Base-by-base conservation (phyloP, 2,888 invertebrate species). In the Perizoma affinitatum region DNA sequence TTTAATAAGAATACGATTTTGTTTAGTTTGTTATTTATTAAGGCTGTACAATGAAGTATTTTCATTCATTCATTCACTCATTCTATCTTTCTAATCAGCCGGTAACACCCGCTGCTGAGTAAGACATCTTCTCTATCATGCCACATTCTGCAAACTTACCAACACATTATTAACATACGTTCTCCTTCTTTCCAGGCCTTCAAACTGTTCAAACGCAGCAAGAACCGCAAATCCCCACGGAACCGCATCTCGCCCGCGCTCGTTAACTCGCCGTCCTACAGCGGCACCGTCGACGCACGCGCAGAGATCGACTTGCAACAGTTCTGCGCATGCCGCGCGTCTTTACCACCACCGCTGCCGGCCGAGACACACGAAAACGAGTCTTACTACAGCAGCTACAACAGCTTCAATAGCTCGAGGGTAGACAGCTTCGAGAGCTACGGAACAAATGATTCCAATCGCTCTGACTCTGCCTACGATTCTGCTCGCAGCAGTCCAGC, bases 391-490 rank as follows among this genome's bases (percentile, higher is more conserved):
- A 86, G 81, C 70, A 83, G 84, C 68, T 88, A 82, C 66, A 85
- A 86, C 67, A 90, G 88, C 72, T 88, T 70, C 54, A 79, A 80
- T 57, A 88, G 85, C 68, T 89, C 88, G 0, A 73, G 84, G 40
- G 80, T 86, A 44, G 82, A 85, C 46, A 87, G 87, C 64, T 52
- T 87, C 0, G 81, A 81, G 40, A 84, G 83, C 55, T 87, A 82
- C 61, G 77, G 77, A 2, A 78, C 79, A 0, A 76, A 81, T n/a
- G 80, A 84, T 1, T 85, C 83, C 0, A 81, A 82, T 69, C 72
- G 86, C 0, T 85, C 88, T 0, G 92, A 92, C 66, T 93, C 93
- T 0, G 93, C 92, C 0, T 92, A 92, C 60, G 88, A 90, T 45
- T 92, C 92, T 0, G 84, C 86, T 0, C 71, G 88, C 3, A 87